Percentiles rank a stretch among this genome's conserved stretches.
These are phyloP conservation scores for Platycheirus albimanus DNA, from an alignment of 2,888 invertebrate species.

Conservation along the genomic window DNA sequence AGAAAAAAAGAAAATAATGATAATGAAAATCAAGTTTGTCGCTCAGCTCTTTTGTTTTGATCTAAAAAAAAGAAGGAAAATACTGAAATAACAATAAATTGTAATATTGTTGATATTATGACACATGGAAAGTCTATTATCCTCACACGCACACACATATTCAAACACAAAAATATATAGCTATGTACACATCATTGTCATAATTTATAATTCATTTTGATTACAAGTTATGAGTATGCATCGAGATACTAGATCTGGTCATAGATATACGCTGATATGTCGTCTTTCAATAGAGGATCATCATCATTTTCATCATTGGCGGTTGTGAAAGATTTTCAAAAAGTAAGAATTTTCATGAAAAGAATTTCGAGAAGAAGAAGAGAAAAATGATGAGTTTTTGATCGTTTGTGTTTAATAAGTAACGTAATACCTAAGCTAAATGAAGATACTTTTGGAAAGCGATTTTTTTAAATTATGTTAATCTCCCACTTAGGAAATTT, in stretches of 20 bases:
- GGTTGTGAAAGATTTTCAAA: not conserved
- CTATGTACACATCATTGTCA: constrained; percentile 41
- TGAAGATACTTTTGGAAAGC: constrained; percentile 46
- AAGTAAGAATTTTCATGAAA: not conserved
- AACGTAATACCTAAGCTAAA: constrained; percentile 44
- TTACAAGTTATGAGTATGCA: constrained; percentile 68
- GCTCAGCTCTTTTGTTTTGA: constrained; percentile 72
- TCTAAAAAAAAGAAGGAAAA: constrained; percentile 32
- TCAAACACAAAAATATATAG: not conserved
- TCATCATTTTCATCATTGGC: constrained; percentile 19
- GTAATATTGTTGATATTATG: constrained; percentile 71
- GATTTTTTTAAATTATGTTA: constrained; percentile 55
- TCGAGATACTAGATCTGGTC: constrained; percentile 68
- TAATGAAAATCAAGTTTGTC: constrained; percentile 72
- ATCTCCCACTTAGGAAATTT: constrained; percentile 48
- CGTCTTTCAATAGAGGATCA: constrained; percentile 44
- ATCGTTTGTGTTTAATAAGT: constrained; percentile 66
- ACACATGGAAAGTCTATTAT: constrained; percentile 54
- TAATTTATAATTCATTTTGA: constrained; percentile 72
- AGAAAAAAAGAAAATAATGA: constrained; percentile 31
- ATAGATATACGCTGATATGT: constrained; percentile 59
- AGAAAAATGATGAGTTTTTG: constrained; percentile 54
- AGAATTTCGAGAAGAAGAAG: not conserved
- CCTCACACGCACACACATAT: constrained; percentile 21
- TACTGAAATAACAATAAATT: constrained; percentile 68